phyloP scores from a whole-genome alignment of 2,797 vertebrate species.

The Thripadectes ignobilis region DNA sequence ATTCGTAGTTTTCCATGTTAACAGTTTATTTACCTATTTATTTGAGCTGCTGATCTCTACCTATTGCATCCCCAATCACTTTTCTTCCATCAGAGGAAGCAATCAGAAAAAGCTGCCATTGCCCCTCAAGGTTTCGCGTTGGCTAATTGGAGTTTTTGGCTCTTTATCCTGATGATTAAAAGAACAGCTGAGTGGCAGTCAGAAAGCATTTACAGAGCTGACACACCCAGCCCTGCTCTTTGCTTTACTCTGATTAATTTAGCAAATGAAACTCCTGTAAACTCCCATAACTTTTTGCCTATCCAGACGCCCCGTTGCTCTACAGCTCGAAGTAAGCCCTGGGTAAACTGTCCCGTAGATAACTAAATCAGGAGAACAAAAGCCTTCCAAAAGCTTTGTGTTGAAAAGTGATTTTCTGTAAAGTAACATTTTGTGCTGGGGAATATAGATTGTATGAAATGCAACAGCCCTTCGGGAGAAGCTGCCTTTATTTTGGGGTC shows the following conservation, averaged over 20 bases:
- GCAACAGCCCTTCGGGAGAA: background rate
- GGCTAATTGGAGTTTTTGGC: background rate
- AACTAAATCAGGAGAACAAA: background rate
- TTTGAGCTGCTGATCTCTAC: background rate
- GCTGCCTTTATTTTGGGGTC: conserved; percentile 20
- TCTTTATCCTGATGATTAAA: conserved; percentile 57
- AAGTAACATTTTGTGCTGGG: background rate
- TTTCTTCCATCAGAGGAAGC: background rate
- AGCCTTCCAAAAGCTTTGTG: background rate
- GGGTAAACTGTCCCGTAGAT: background rate
- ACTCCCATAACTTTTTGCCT: background rate
- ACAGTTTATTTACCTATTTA: background rate
- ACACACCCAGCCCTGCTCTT: conserved; percentile 30
- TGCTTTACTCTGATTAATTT: conserved; percentile 45
- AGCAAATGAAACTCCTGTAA: conserved; percentile 5
- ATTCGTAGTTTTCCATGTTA: background rate
- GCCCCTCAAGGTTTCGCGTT: conserved; percentile 9
- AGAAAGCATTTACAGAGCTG: conserved; percentile 2
- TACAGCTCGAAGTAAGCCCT: background rate
- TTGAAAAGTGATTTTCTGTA: background rate
- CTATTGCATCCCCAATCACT: background rate
- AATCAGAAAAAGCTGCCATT: conserved; percentile 20
- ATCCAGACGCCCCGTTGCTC: background rate
- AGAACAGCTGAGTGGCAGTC: conserved; percentile 46
- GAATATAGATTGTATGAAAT: background rate